phyloP scores from a whole-genome alignment of 2,797 vertebrate species.

The Thunnus albacares region DNA sequence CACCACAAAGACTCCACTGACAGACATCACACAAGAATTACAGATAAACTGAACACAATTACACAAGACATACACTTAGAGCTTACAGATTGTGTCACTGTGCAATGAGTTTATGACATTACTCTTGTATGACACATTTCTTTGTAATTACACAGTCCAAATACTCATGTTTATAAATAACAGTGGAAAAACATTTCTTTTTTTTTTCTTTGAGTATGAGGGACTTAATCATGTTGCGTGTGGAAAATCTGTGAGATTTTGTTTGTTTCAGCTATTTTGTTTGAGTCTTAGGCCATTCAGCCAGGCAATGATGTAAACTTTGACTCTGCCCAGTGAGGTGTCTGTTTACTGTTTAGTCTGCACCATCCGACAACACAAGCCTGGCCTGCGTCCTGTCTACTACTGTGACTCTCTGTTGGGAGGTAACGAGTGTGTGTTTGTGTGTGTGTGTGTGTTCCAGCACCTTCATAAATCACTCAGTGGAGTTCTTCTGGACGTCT shows the following conservation, averaged over 20 bases:
- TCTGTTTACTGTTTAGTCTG: constrained; percentile 83
- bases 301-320: constrained; percentile 50
- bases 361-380: constrained; percentile 53
- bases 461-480: constrained; percentile 58
- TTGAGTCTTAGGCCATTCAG: constrained; percentile 8
- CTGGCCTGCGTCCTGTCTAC: constrained; percentile 53
- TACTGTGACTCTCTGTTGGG: constrained; percentile 48
- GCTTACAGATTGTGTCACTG: constrained; percentile 34
- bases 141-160: constrained; percentile 43
- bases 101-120: background rate
- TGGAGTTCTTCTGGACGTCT: constrained; percentile 45
- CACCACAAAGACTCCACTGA: constrained; percentile 69
- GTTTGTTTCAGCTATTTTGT: constrained; percentile 31
- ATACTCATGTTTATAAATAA: constrained; percentile 40
- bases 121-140: constrained; percentile 36
- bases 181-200: constrained; percentile 40
- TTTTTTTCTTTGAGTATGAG: constrained; percentile 18
- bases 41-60: constrained; percentile 43
- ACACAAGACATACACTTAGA: constrained; percentile 26
- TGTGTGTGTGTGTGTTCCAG: constrained; percentile 37
- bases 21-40: constrained; percentile 63
- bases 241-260: constrained; percentile 41
- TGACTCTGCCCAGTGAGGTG: constrained; percentile 58
- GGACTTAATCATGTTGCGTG: constrained; percentile 11
- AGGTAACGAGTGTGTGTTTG: constrained; percentile 21